phyloP scores from a whole-genome alignment of 2,113 vertebrate genomes.

The Burhinus bistriatus region DNA sequence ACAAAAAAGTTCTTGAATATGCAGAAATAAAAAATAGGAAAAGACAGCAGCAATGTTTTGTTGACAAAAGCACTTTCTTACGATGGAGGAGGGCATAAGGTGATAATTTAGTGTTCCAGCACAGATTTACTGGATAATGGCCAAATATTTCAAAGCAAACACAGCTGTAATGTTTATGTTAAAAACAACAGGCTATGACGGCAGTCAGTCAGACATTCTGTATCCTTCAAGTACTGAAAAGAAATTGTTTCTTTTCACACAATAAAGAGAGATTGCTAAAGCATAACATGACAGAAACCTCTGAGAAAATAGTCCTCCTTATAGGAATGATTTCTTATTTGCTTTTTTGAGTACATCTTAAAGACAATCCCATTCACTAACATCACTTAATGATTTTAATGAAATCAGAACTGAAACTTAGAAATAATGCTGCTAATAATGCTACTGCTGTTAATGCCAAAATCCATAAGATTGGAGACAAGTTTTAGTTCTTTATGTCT shows the following conservation, averaged over 20 bases:
- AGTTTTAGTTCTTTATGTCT: not conserved
- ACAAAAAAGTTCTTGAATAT: conserved; percentile 55
- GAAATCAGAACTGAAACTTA: not conserved
- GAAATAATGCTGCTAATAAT: not conserved
- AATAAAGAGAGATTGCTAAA: conserved; percentile 60
- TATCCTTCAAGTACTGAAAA: conserved; percentile 71
- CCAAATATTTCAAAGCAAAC: conserved; percentile 77
- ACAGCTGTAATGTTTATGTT: conserved; percentile 78
- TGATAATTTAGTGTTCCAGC: conserved; percentile 60
- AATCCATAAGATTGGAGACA: not conserved
- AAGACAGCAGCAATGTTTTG: conserved; percentile 43
- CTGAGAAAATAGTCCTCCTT: conserved; percentile 47
- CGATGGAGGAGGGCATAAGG: conserved; percentile 52
- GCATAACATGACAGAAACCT: conserved; percentile 56
- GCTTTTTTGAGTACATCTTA: not conserved
- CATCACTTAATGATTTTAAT: not conserved
- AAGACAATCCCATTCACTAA: not conserved
- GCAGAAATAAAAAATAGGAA: conserved; percentile 38
- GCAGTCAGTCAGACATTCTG: conserved; percentile 72
- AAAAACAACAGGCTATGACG: conserved; percentile 75
- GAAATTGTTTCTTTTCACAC: conserved; percentile 70
- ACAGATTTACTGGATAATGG: conserved; percentile 71
- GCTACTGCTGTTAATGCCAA: not conserved
- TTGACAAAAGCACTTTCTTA: conserved; percentile 53
- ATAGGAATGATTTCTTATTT: not conserved